Base-by-base conservation (phyloP, 2,797 vertebrate species). In the Micrastur ruficollis region DNA sequence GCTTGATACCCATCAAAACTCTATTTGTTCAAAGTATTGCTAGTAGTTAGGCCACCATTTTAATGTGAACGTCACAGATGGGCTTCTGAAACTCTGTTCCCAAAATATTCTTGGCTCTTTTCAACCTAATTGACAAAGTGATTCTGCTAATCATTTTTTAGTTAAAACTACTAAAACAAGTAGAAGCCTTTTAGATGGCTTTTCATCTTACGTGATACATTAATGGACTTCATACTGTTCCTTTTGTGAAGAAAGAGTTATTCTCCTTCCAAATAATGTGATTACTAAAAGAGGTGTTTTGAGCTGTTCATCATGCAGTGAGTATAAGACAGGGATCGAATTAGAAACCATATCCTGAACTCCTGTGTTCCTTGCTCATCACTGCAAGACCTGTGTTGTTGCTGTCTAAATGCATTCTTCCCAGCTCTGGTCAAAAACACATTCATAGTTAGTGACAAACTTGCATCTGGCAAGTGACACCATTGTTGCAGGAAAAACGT, bases 211-310 rank as follows among this genome's bases (percentile, higher is more conserved):
- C 1, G 4, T 86, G 29, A 32, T 91, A 55, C 12, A 4, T 80
- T 84, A 86, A 74, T 66, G 71, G 53, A 73, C 75, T 90, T 93
- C 46, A 58, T 91, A 53, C 47, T 47, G 22, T 73, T 94, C 38
- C 55, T 94, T 93, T 90, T 89, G 40, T 91, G 88, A 95, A 93
- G 91, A 95, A 80, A 59, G 52, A 79, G 38, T 72, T 94, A 47
- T 50, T 88, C 63, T 65, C 53, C 67, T 91, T 91, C 46, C 88
- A 73, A 85, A 58, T 89, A 70, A 92, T 68, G 40, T 82, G 80
- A 50, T 90, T 81, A 25, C 25, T 49, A 22, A 91, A 52, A 76
- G 70, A 78, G 12, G 50, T 38, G 44, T 92, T 85, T 88, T 62
- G 46, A 81, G 63, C 62, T 86, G 62, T 75, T 93, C 81, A 50